These are phyloP conservation scores for Halictus quadricinctus DNA, from an alignment of 2,888 invertebrate species.

Conservation along the genomic window DNA sequence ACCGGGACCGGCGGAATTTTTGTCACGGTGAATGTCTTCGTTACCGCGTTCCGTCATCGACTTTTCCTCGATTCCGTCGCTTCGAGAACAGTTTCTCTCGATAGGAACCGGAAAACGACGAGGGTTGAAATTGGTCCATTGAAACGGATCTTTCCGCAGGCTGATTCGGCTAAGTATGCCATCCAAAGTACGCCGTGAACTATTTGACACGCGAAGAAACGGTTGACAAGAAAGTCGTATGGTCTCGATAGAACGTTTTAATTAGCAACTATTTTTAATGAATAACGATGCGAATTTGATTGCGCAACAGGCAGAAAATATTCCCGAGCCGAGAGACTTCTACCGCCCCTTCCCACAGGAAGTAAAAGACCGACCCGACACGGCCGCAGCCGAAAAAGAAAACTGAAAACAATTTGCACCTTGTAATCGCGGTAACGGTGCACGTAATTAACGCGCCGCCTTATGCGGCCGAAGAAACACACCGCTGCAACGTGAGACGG, in stretches of 20 bases:
- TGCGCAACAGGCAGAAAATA: background rate
- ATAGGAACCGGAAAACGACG: background rate
- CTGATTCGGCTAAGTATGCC: background rate
- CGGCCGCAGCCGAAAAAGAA: background rate
- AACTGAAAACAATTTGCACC: slow-evolving; percentile 48
- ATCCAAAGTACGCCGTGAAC: background rate
- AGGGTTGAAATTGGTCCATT: background rate
- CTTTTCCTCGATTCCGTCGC: background rate
- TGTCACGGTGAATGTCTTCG: slow-evolving; percentile 25
- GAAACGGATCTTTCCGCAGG: background rate
- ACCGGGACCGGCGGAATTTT: slow-evolving; percentile 1
- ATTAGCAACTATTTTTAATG: no score
- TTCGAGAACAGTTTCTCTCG: background rate
- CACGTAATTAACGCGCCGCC: slow-evolving; percentile 48
- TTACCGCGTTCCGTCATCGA: slow-evolving; percentile 9
- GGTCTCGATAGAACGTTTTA: no score
- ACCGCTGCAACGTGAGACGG: slow-evolving; percentile 36
- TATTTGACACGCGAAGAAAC: background rate
- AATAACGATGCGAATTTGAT: background rate
- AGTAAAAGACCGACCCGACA: background rate
- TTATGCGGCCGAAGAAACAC: slow-evolving; percentile 24
- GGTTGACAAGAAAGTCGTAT: background rate
- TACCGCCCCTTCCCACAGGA: background rate
- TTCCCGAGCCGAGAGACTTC: background rate
- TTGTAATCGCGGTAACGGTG: slow-evolving; percentile 49